phyloP scores from a whole-genome alignment of 1,140 invertebrate genomes.

The Teleogryllus occipitalis region DNA sequence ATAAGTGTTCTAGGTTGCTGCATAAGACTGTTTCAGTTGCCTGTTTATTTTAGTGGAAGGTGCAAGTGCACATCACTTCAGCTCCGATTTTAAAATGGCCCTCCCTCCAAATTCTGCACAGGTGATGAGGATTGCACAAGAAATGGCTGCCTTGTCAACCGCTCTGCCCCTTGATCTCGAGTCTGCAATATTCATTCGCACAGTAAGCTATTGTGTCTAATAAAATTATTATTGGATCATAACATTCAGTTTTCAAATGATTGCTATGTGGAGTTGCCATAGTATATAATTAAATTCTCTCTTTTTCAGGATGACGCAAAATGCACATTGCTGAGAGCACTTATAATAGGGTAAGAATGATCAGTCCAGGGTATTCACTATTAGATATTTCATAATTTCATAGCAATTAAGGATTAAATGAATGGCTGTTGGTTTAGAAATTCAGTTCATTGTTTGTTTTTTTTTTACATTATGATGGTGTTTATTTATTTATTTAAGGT shows the following conservation, averaged over 20 bases:
- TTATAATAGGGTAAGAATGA: constrained; percentile 23
- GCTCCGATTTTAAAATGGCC: constrained; percentile 20
- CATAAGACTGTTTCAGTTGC: constrained; percentile 18
- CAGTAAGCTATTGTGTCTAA: constrained; percentile 17
- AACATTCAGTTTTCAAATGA: no score
- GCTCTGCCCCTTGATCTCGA: constrained; percentile 50
- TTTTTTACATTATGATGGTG: no score
- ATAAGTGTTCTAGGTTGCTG: not conserved
- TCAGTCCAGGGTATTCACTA: not conserved
- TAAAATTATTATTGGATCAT: not conserved
- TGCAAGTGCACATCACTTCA: constrained; percentile 20
- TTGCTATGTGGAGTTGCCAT: no score
- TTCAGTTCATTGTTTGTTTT: no score
- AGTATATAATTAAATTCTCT: not conserved
- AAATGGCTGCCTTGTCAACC: constrained; percentile 52
- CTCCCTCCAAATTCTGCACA: constrained; percentile 32
- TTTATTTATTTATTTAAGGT: no score
- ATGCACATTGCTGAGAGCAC: constrained; percentile 23
- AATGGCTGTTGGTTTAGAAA: no score
- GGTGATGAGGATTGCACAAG: constrained; percentile 51
- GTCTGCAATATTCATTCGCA: constrained; percentile 51
- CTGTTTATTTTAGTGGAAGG: constrained; percentile 24
- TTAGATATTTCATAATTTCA: no score
- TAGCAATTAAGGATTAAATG: no score
- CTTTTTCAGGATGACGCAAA: constrained; percentile 24